Conservation (phyloP, 2,888 invertebrate genomes). For the Dolomedes plantarius region DNA sequence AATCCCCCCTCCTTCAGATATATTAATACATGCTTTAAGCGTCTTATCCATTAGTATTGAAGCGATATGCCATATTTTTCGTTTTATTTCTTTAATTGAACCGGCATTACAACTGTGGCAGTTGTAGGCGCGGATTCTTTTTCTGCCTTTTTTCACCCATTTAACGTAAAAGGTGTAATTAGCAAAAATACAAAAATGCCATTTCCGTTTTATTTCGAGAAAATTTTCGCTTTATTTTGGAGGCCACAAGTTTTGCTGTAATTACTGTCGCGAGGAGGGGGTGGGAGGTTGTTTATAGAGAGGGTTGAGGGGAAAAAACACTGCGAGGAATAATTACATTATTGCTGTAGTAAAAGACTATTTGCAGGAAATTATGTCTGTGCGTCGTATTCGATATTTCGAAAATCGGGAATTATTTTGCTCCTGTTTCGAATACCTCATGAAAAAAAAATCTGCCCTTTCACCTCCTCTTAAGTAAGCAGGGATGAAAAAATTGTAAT, state of each 20-base stretch:
- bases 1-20: conserved; percentile 31
- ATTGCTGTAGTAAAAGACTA: conserved; percentile 54
- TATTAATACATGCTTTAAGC: conserved; percentile 57
- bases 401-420: conserved; percentile 20
- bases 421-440: conserved; percentile 26
- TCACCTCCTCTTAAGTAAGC: no score
- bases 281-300: conserved; percentile 18
- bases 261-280: conserved; percentile 35
- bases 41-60: conserved; percentile 69
- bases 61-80: conserved; percentile 59
- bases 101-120: conserved; percentile 50
- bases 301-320: conserved; percentile 15
- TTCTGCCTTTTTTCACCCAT: conserved; percentile 23
- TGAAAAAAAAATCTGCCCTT: no score
- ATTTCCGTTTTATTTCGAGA: conserved; percentile 60
- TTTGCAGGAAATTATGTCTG: conserved; percentile 53
- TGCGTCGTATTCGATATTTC: not conserved
- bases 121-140: conserved; percentile 40
- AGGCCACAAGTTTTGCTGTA: conserved; percentile 38
- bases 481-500: no score
- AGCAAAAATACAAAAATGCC: conserved; percentile 68
- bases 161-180: conserved; percentile 65
- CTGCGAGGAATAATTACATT: conserved; percentile 60
- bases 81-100: conserved; percentile 69
- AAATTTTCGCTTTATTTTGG: conserved; percentile 29